A percentile compares a stretch with the other conserved stretches of the same genome.
Evolutionary conservation across 1,140 invertebrate genomes (phyloP).

Genomic region (Dendroctonus ponderosae): DNA sequence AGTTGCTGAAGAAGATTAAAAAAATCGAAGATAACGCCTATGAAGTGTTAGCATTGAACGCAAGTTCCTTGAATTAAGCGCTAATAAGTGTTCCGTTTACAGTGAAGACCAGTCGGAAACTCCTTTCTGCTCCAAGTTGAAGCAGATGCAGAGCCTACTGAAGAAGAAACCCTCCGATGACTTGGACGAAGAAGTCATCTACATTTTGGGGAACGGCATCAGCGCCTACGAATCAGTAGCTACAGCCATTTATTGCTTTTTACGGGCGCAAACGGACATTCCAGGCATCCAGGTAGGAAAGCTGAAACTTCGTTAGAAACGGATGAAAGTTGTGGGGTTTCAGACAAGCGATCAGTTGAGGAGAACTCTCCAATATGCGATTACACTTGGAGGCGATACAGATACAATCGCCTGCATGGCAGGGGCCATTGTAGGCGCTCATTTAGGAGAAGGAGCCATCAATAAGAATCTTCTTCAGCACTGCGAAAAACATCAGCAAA

Average conservation of each 20-base stretch:
- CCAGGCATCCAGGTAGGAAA: conserved; percentile 56
- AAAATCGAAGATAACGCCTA: conserved; percentile 46
- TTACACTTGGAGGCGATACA: conserved; percentile 75
- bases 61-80: not conserved
- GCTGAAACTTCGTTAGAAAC: conserved; percentile 6
- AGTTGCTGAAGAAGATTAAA: conserved; percentile 64
- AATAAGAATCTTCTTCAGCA: conserved; percentile 58
- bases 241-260: conserved; percentile 73
- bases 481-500: conserved; percentile 62
- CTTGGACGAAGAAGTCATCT: conserved; percentile 56
- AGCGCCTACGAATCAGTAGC: conserved; percentile 71
- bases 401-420: conserved; percentile 81
- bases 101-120: conserved; percentile 30
- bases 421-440: conserved; percentile 73
- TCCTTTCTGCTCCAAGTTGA: conserved; percentile 56
- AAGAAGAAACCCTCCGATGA: conserved; percentile 45
- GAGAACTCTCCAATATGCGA: conserved; percentile 67
- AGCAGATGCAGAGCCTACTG: conserved; percentile 53
- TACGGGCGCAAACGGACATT: conserved; percentile 61
- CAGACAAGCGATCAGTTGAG: conserved; percentile 54
- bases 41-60: conserved; percentile 22
- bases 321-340: not conserved
- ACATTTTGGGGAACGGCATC: conserved; percentile 62
- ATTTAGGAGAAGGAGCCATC: conserved; percentile 65
- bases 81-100: conserved; percentile 13